These are phyloP conservation scores for Chydorus sphaericus DNA, from an alignment of 2,888 invertebrate genomes.

Conservation along the genomic window DNA sequence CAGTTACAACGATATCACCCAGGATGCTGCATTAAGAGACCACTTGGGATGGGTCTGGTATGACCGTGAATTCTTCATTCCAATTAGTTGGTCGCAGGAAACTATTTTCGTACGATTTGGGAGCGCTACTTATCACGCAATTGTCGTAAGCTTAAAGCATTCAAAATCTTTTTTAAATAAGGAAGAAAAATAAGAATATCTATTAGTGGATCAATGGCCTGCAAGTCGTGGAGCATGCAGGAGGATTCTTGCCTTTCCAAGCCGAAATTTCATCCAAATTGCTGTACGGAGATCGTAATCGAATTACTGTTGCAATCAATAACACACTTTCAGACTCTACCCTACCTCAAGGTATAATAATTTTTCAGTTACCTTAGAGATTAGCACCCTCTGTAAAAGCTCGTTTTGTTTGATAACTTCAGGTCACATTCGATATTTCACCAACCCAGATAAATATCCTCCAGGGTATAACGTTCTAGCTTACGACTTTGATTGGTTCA, in stretches of 20 bases:
- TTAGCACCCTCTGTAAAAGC: background rate
- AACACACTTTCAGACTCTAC: conserved; percentile 76
- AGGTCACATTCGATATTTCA: conserved; percentile 22
- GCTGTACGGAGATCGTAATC: conserved; percentile 44
- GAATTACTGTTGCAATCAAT: conserved; percentile 82
- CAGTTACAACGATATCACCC: conserved; percentile 88
- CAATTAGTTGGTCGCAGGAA: conserved; percentile 47
- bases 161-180: conserved; percentile 2
- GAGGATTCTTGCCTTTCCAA: conserved; percentile 92
- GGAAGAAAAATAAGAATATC: conserved; percentile 9
- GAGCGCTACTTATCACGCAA: conserved; percentile 79
- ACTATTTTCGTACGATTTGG: conserved; percentile 80
- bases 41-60: conserved; percentile 97
- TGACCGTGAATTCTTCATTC: conserved; percentile 66
- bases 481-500: conserved; percentile 91
- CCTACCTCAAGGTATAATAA: conserved; percentile 67
- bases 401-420: too few species aligned
- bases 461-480: conserved; percentile 45
- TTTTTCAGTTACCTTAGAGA: background rate
- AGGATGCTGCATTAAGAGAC: conserved; percentile 60
- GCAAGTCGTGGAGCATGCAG: conserved; percentile 64
- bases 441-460: conserved; percentile 22
- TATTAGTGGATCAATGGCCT: conserved; percentile 79
- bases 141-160: conserved; percentile 48
- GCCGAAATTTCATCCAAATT: conserved; percentile 58